Percentiles rank a stretch among this genome's conserved stretches.
phyloP scores from a whole-genome alignment of 1,140 invertebrate genomes.

The Drosophila sp. region DNA sequence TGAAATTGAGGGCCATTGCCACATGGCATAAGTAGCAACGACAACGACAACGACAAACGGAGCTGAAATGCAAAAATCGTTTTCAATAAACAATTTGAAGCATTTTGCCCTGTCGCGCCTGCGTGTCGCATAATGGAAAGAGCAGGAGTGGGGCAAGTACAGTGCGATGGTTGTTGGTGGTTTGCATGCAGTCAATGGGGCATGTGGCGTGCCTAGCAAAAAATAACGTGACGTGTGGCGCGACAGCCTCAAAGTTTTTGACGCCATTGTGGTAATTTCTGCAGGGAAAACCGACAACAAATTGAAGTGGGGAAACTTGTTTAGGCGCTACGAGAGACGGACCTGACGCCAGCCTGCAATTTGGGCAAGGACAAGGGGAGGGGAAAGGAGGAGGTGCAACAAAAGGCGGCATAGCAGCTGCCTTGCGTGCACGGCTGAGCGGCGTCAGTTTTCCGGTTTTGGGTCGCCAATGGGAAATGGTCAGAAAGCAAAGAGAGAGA shows the following conservation, averaged over 20 bases:
- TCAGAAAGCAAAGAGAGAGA: background rate
- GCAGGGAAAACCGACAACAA: conserved; percentile 41
- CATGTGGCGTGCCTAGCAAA: conserved; percentile 37
- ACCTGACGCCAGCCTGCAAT: conserved; percentile 37
- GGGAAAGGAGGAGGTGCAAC: background rate
- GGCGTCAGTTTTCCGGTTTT: conserved; percentile 44
- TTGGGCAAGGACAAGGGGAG: conserved; percentile 6
- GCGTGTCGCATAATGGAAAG: conserved; percentile 50
- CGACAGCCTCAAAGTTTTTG: conserved; percentile 54
- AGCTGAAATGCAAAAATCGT: conserved; percentile 31
- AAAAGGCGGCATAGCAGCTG: too few relatives aligned
- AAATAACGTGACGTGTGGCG: conserved; percentile 50
- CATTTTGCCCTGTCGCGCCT: conserved; percentile 37
- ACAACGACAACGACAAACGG: conserved; percentile 2
- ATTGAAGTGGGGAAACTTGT: conserved; percentile 15
- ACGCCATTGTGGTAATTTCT: conserved; percentile 58
- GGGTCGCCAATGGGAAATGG: conserved; percentile 11
- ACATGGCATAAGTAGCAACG: background rate
- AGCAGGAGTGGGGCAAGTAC: background rate
- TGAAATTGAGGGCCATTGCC: conserved; percentile 31
- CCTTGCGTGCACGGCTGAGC: conserved; percentile 27
- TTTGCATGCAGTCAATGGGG: conserved; percentile 24
- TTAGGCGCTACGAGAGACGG: conserved; percentile 3
- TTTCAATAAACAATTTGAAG: conserved; percentile 33
- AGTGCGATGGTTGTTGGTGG: background rate